Evolutionary conservation across 2,797 vertebrate species (phyloP), one percentile per base, ranked within the genome.

Genomic region (Streptopelia turtur): DNA sequence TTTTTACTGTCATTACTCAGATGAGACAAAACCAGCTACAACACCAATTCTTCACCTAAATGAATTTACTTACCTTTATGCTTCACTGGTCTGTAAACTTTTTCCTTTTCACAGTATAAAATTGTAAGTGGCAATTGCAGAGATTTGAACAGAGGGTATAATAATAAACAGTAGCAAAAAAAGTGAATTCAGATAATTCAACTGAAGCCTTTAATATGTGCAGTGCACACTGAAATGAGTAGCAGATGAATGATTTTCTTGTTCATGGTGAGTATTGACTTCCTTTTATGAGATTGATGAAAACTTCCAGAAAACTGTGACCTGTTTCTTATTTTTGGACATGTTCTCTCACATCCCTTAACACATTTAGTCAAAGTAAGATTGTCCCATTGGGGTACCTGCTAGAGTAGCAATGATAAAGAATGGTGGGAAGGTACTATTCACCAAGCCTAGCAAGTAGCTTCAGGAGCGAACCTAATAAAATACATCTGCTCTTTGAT

Each of bases 101-200:
- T 96, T 78, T 76, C 35, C 41, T 89, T 96, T 97, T 97, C 96
- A 97, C 95, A 97, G 97, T 96, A 97, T 96, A 97, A 97, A 98
- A 97, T 96, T 82, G 69, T 96, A 97, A 97, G 87, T 95, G 93
- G 59, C 85, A 96, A 96, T 90, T 95, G 88, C 70, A 96, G 93
- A 93, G 61, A 94, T 96, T 95, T 96, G 63, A 95, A 96, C 91
- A 96, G 96, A 96, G 74, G 92, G 82, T 94, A 86, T 90, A 97
- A 95, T 93, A 97, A 97, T 81, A 97, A 97, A 96, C 63, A 65
- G 92, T 69, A 22, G 23, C 77, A 96, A 97, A 97, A 95, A 95
- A 94, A 75, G 49, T 75, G 64, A 96, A 94, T 91, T 96, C 63
- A 76, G 78, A 49, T 95, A 92, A 95, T 91, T 95, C 61, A 90